Evolutionary conservation across 2,888 invertebrate species (phyloP), one percentile per base, ranked within the genome.

Genomic region (Noctua fimbriata): DNA sequence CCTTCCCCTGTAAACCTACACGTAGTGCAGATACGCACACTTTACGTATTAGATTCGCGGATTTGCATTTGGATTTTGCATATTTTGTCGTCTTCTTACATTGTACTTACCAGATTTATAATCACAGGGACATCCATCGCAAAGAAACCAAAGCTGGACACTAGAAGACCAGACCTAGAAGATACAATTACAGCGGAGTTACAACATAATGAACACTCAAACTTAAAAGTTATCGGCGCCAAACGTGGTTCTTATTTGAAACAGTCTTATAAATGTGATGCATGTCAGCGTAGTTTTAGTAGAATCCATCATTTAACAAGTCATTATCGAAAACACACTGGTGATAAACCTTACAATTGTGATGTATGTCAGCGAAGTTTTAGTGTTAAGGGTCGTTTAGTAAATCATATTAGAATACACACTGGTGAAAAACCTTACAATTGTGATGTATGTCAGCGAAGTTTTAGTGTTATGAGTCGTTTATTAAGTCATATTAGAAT

Each of bases 31-130:
- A n/a, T n/a, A n/a, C n/a, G n/a, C n/a, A n/a, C n/a, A n/a, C n/a
- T n/a, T n/a, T n/a, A n/a, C n/a, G n/a, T n/a, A n/a, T n/a, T n/a
- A n/a, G n/a, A n/a, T n/a, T n/a, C n/a, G n/a, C n/a, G n/a, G n/a
- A n/a, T n/a, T n/a, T n/a, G n/a, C n/a, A n/a, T n/a, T n/a, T n/a
- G n/a, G n/a, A n/a, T n/a, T n/a, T n/a, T n/a, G n/a, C n/a, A n/a
- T n/a, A n/a, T n/a, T n/a, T n/a, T n/a, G n/a, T n/a, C n/a, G n/a
- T n/a, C 14, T 58, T 58, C n/a, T 58, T 28, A 28, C 58, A 58
- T 58, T 58, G n/a, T 58, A 58, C 58, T 58, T 58, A 58, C n/a
- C n/a, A n/a, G 14, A n/a, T 58, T 58, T 58, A 58, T 58, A n/a
- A 58, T 28, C n/a, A 58, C 58, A 58, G 58, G 58, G 12, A n/a